phyloP scores from a whole-genome alignment of 1,140 invertebrate genomes.

The Brachionus plicatilis region DNA sequence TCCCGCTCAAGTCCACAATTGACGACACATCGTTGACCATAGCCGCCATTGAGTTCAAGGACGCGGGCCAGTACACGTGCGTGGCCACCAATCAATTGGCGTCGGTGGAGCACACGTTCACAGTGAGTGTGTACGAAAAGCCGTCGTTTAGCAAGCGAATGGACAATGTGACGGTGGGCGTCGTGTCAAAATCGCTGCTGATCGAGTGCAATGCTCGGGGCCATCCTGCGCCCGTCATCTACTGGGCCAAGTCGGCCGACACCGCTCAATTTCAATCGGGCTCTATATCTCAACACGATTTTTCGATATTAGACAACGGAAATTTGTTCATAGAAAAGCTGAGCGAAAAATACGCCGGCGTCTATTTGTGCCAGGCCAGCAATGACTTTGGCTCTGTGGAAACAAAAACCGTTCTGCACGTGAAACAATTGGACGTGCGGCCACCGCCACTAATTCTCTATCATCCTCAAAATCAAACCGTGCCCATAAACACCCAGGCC shows the following conservation, averaged over 20 bases:
- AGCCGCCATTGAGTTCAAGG: slow-evolving; percentile 44
- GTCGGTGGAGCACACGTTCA: background rate
- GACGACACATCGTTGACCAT: slow-evolving; percentile 46
- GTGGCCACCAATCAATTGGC: slow-evolving; percentile 46
- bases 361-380: slow-evolving; percentile 27
- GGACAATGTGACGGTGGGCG: background rate
- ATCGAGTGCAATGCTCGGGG: slow-evolving; percentile 33
- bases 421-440: background rate
- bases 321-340: slow-evolving; percentile 28
- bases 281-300: background rate
- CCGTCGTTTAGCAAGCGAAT: background rate
- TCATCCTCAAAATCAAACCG: slow-evolving; percentile 27
- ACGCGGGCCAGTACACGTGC: slow-evolving; percentile 52
- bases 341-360: background rate
- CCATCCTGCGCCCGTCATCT: background rate
- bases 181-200: background rate
- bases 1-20: background rate
- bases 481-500: slow-evolving; percentile 1
- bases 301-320: slow-evolving; percentile 34
- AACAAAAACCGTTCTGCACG: background rate
- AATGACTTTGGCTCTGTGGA: background rate
- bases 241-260: slow-evolving; percentile 29
- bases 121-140: background rate
- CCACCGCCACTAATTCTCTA: background rate
- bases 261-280: background rate